These are phyloP conservation scores for Eurystomus gularis DNA, from an alignment of 2,113 vertebrate genomes.

Conservation along the genomic window DNA sequence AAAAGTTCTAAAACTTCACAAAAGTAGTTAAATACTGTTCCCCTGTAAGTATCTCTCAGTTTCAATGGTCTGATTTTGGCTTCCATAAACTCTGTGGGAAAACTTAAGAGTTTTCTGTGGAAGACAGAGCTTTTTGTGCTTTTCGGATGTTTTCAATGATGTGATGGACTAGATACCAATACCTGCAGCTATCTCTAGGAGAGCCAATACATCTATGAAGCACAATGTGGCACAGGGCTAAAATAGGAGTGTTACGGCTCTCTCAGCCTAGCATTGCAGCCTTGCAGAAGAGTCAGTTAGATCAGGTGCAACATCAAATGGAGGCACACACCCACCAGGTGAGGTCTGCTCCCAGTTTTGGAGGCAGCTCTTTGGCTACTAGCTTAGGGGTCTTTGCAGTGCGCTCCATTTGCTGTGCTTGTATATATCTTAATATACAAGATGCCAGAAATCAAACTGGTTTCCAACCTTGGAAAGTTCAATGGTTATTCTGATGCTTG, in stretches of 20 bases:
- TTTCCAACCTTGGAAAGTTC: background rate
- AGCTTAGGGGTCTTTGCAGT: background rate
- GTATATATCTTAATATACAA: background rate
- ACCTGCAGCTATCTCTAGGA: background rate
- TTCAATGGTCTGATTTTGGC: background rate
- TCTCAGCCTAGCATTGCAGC: background rate
- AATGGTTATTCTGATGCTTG: background rate
- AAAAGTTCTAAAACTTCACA: background rate
- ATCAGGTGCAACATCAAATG: background rate
- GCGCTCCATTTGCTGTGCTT: background rate
- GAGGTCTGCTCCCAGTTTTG: background rate
- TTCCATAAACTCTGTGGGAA: background rate
- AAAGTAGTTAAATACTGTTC: background rate
- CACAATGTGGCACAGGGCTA: fast-evolving
- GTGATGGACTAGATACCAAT: background rate
- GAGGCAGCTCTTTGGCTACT: background rate
- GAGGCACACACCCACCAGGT: background rate
- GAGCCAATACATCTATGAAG: background rate
- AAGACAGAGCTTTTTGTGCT: background rate
- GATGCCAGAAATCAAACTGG: background rate
- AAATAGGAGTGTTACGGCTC: background rate
- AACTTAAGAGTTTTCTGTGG: background rate
- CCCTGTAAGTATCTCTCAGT: background rate
- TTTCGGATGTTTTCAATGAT: background rate
- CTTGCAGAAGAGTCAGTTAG: fast-evolving